These are phyloP conservation scores for Nemapogon koenigi DNA, from an alignment of 2,888 invertebrate genomes.

Conservation along the genomic window DNA sequence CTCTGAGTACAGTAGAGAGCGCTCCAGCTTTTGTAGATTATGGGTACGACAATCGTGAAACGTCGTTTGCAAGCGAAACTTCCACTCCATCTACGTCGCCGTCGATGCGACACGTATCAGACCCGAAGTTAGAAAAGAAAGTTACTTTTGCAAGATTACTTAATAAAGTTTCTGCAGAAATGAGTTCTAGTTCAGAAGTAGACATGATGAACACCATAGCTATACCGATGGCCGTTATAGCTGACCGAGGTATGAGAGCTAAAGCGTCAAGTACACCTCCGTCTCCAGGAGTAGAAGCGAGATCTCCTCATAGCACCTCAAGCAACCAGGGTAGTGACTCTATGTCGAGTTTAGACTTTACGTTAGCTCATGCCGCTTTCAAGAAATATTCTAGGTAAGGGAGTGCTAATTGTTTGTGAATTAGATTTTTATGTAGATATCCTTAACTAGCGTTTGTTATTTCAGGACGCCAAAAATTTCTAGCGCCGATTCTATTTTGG, in stretches of 20 bases:
- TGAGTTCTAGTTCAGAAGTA: slow-evolving; percentile 77
- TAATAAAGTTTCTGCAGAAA: slow-evolving; percentile 78
- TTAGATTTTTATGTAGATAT: too few species aligned
- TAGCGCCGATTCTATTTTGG: slow-evolving; percentile 80
- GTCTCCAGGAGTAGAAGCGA: slow-evolving; percentile 69
- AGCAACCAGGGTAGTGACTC: slow-evolving; percentile 81
- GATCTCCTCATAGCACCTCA: slow-evolving; percentile 72
- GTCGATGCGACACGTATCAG: slow-evolving; percentile 62
- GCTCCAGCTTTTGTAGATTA: slow-evolving; percentile 56
- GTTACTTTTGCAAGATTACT: slow-evolving; percentile 78
- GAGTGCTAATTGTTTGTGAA: too few species aligned
- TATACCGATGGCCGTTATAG: slow-evolving; percentile 53
- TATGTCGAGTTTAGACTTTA: slow-evolving; percentile 75
- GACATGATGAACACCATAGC: slow-evolving; percentile 64
- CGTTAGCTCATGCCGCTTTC: slow-evolving; percentile 65
- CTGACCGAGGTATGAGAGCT: slow-evolving; percentile 39
- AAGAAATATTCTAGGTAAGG: slow-evolving; percentile 58
- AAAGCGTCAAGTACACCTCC: slow-evolving; percentile 66
- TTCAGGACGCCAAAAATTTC: slow-evolving; percentile 69
- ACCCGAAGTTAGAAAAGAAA: slow-evolving; percentile 78
- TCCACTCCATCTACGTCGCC: slow-evolving; percentile 61
- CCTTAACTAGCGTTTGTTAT: too few species aligned
- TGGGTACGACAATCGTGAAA: slow-evolving; percentile 63
- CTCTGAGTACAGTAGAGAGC: slow-evolving; percentile 50
- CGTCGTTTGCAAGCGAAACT: slow-evolving; percentile 64